Conservation (phyloP, 2,888 invertebrate genomes). For the Kryphioiulus occultus region DNA sequence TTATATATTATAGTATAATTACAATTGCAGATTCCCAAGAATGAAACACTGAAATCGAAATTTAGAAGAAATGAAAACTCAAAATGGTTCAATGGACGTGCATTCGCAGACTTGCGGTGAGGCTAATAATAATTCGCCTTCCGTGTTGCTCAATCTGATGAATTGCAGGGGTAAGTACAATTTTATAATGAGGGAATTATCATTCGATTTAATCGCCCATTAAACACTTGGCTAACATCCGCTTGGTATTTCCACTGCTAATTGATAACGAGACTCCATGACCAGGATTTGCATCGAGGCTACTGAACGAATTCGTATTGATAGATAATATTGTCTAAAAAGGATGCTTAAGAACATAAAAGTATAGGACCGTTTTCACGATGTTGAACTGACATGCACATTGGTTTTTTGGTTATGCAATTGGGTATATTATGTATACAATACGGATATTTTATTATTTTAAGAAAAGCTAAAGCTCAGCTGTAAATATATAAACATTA, state of each 20-base stretch:
- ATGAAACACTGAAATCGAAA: neutral
- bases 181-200: neutral
- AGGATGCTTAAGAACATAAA: too few species aligned
- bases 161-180: neutral
- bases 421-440: too few species aligned
- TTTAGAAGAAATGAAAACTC: neutral
- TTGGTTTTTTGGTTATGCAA: too few species aligned
- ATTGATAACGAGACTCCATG: neutral
- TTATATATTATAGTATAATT: neutral
- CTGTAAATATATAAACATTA: too few species aligned
- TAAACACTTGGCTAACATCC: neutral
- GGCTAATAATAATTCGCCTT: neutral
- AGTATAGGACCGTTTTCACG: too few species aligned
- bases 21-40: neutral
- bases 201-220: neutral
- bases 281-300: neutral
- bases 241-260: neutral
- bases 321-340: too few species aligned
- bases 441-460: too few species aligned
- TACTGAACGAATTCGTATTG: neutral
- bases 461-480: too few species aligned
- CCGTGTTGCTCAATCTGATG: neutral
- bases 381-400: too few species aligned
- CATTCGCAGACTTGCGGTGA: neutral
- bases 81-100: neutral